Evolutionary conservation across 1,140 invertebrate species (phyloP), one percentile per base, ranked within the genome.

Genomic region (Bombus difficillimus): DNA sequence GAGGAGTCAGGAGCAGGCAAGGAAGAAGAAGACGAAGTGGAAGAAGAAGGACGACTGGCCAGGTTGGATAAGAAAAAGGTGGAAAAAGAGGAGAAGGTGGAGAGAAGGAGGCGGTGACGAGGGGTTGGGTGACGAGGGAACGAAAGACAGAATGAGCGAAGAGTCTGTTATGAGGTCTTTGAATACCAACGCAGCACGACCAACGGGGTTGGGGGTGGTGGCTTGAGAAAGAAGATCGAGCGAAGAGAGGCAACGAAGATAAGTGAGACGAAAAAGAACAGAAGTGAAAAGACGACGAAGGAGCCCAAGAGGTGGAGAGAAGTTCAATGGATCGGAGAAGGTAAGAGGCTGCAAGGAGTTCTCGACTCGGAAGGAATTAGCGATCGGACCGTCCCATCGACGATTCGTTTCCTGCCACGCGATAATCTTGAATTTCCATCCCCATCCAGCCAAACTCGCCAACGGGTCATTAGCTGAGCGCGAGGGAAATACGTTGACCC

Each of bases 91-190:
- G 28, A 72, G 22, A 59, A 34, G 15, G 39, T 43, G 28, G 18
- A 43, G 41, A 15, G 18, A n/a, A 22, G 59, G 86, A 77, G 37
- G 57, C 64, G 82, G 39, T 66, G 68, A 28, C 37, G 34, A 69
- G 37, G 1, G 12, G 76, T 47, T 59, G 59, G 62, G 59, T 28
- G 22, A 18, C 15, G 22, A n/a, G 74, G 39, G 59, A 77, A 57
- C 69, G 86, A 85, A 77, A 73, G 87, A 85, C 82, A 85, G 85
- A 90, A 90, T 81, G 87, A 91, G 79, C 81, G 84, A 90, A 79
- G 71, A 89, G 81, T 91, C 90, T 86, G 87, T 91, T 91, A 91
- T 89, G 89, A 91, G 89, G 81, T 91, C 90, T 92, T 91, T 92
- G 89, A 92, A 92, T 92, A 89, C 86, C 87, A 75, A 86, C 85